Conservation (phyloP, 2,113 vertebrate genomes). For the Semicossyphus pulcher region DNA sequence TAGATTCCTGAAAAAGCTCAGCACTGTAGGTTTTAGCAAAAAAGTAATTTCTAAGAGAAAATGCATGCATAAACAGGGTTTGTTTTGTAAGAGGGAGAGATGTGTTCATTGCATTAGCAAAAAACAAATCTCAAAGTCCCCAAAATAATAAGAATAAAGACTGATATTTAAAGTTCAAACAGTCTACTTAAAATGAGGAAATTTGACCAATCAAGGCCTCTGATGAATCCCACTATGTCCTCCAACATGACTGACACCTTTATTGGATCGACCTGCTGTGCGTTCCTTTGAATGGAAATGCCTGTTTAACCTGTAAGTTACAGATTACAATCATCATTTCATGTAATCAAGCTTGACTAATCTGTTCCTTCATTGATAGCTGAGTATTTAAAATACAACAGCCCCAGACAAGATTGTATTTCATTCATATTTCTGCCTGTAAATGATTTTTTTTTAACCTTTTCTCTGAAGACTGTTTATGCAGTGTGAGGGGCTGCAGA, state of each 20-base stretch:
- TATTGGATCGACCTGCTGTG: constrained; percentile 4
- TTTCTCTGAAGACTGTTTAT: neutral
- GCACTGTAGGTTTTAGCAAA: too few species aligned
- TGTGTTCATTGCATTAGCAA: too few species aligned
- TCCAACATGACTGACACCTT: constrained; percentile 2
- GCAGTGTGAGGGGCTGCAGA: neutral
- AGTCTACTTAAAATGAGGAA: too few species aligned
- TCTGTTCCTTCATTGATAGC: neutral
- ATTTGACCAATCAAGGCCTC: too few species aligned
- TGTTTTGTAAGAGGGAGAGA: too few species aligned
- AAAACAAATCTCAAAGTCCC: too few species aligned
- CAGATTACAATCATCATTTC: too few species aligned
- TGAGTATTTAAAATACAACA: neutral
- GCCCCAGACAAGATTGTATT: neutral
- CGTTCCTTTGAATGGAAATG: constrained; percentile 8
- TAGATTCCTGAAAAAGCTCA: too few species aligned
- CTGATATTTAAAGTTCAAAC: too few species aligned
- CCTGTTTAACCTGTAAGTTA: constrained; percentile 50
- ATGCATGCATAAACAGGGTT: too few species aligned
- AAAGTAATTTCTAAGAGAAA: too few species aligned
- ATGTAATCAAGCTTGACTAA: neutral
- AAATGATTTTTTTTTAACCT: neutral
- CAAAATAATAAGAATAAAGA: too few species aligned
- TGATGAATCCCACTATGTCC: neutral
- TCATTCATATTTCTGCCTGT: neutral